These are phyloP conservation scores for Hirundo rustica DNA, from an alignment of 2,797 vertebrate genomes.

Conservation along the genomic window DNA sequence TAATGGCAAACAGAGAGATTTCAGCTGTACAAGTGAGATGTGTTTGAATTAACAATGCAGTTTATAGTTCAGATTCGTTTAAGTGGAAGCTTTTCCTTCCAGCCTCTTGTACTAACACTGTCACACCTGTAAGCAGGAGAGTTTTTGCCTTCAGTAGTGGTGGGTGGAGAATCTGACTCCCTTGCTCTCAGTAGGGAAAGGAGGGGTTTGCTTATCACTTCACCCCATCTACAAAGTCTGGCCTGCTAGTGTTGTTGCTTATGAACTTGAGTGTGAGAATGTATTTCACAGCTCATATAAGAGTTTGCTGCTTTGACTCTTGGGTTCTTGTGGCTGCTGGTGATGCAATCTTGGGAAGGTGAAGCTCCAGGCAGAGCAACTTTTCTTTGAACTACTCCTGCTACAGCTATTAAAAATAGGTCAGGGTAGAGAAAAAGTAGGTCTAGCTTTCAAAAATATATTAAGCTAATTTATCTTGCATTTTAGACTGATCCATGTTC, in stretches of 20 bases:
- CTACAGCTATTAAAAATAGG: slow-evolving; percentile 51
- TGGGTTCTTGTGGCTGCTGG: slow-evolving; percentile 47
- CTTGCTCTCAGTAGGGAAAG: not conserved
- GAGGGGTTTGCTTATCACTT: slow-evolving; percentile 21
- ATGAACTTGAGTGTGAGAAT: slow-evolving; percentile 41
- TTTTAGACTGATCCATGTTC: not conserved
- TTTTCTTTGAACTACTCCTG: slow-evolving; percentile 52
- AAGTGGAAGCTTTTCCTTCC: not conserved
- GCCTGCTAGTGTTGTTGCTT: not conserved
- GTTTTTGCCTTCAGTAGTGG: not conserved
- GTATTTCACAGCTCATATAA: slow-evolving; percentile 15
- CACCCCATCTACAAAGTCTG: slow-evolving; percentile 8
- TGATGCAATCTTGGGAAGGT: slow-evolving; percentile 56
- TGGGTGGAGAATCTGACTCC: not conserved
- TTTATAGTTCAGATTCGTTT: not conserved
- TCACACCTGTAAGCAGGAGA: not conserved
- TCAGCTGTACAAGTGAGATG: not conserved
- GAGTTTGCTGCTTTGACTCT: not conserved
- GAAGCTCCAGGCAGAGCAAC: slow-evolving; percentile 43
- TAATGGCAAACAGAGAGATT: not conserved
- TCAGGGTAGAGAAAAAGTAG: slow-evolving; percentile 14
- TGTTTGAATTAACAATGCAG: not conserved
- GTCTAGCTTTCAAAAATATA: slow-evolving; percentile 12
- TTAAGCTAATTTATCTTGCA: slow-evolving; percentile 21
- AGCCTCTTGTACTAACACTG: not conserved